Percentiles rank a stretch among this genome's conserved stretches.
Evolutionary conservation across 2,888 invertebrate species (phyloP).

Genomic region (Aquatica leii): DNA sequence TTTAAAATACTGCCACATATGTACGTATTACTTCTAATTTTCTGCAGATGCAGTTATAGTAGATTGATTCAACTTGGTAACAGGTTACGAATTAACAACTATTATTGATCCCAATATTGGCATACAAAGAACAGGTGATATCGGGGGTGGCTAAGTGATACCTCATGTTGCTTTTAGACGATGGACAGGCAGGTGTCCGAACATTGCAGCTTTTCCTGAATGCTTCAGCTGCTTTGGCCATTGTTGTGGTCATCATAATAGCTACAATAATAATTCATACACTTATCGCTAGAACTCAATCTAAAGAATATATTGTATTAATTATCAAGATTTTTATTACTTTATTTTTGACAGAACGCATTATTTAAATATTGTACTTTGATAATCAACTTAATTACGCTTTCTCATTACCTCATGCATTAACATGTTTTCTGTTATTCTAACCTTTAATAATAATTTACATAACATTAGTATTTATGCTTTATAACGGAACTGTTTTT

Average conservation of each 20-base stretch:
- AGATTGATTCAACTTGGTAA: constrained; percentile 21
- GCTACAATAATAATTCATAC: constrained; percentile 17
- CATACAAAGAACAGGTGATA: constrained; percentile 42
- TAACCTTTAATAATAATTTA: too few species aligned
- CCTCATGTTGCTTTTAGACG: constrained; percentile 48
- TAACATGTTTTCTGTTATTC: too few species aligned
- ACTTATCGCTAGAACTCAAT: constrained; percentile 2
- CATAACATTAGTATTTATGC: too few species aligned
- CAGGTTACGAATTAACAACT: constrained; percentile 34
- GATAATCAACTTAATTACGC: too few species aligned
- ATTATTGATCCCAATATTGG: constrained; percentile 43
- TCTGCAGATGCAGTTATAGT: constrained; percentile 31
- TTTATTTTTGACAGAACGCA: too few species aligned
- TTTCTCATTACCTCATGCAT: too few species aligned
- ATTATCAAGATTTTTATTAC: too few species aligned
- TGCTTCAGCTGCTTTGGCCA: constrained; percentile 29
- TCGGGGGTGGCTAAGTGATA: constrained; percentile 52
- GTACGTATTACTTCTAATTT: constrained; percentile 24
- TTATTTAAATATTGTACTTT: too few species aligned
- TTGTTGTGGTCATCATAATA: constrained; percentile 26
- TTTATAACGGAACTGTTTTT: too few species aligned
- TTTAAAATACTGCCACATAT: constrained; percentile 28
- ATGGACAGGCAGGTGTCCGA: constrained; percentile 41
- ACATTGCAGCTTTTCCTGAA: constrained; percentile 28
- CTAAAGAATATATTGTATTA: too few species aligned